These are phyloP conservation scores for Anguilla anguilla DNA, from an alignment of 2,797 vertebrate genomes.

Conservation along the genomic window DNA sequence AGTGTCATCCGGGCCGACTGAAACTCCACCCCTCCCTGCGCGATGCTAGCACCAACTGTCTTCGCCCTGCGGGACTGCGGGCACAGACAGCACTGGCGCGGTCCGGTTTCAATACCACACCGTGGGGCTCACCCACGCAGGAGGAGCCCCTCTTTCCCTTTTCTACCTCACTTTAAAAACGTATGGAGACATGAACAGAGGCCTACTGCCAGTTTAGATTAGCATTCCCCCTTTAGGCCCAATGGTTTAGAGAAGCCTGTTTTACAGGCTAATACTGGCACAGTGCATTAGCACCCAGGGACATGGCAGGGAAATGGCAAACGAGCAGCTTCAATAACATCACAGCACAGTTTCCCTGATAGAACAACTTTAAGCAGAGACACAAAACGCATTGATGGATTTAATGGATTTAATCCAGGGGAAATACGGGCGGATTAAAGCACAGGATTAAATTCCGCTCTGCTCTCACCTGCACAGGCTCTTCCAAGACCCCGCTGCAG, in stretches of 20 bases:
- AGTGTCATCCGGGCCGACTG: too few species aligned
- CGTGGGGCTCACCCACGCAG: too few species aligned
- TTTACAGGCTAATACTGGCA: not conserved
- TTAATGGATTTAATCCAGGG: not conserved
- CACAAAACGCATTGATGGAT: not conserved
- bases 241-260: not conserved
- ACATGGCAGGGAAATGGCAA: not conserved
- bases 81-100: too few species aligned
- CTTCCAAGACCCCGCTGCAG: conserved; percentile 97
- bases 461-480: conserved; percentile 89
- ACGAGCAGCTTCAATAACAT: not conserved
- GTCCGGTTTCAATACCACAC: too few species aligned
- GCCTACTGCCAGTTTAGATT: not conserved
- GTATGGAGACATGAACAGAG: not conserved
- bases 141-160: too few species aligned
- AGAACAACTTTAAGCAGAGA: too few species aligned
- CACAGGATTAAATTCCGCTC: not conserved
- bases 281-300: not conserved
- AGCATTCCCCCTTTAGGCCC: not conserved
- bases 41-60: too few species aligned
- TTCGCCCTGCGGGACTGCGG: too few species aligned
- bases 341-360: not conserved
- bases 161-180: not conserved
- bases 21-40: too few species aligned
- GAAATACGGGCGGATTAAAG: not conserved